Evolutionary conservation across 2,797 vertebrate species (phyloP).

Genomic region (Gallinago stenura): DNA sequence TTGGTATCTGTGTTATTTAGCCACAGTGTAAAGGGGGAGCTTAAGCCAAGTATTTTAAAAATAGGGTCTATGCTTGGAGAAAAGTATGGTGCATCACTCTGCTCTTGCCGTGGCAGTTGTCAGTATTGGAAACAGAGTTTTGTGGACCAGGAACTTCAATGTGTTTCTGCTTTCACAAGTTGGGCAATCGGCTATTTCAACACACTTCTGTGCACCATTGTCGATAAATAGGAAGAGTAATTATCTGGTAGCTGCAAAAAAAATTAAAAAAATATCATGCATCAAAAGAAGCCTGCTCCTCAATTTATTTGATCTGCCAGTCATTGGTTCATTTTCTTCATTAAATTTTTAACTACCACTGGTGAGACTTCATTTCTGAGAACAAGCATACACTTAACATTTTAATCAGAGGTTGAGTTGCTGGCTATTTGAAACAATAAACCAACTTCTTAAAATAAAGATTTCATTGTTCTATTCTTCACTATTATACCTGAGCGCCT

Average conservation of each 20-base stretch:
- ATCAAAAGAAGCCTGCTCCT: neutral
- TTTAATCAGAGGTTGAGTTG: neutral
- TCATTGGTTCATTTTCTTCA: neutral
- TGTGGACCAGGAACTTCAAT: neutral
- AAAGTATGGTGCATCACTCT: neutral
- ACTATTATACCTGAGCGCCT: conserved; percentile 81
- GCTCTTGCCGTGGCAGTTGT: neutral
- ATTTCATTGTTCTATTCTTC: neutral
- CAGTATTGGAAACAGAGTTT: neutral
- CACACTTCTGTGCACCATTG: conserved; percentile 84
- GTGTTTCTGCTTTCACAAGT: neutral
- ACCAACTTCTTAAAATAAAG: neutral
- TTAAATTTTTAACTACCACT: neutral
- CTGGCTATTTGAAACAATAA: neutral
- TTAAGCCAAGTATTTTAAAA: neutral
- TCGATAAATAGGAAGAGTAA: conserved; percentile 82
- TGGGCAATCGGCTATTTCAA: conserved; percentile 64
- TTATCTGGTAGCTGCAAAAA: conserved; percentile 84
- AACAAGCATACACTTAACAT: neutral
- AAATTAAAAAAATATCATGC: neutral
- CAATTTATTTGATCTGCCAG: neutral
- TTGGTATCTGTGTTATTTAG: neutral
- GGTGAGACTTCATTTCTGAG: neutral
- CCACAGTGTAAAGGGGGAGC: neutral
- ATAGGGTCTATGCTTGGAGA: neutral